These are phyloP conservation scores for Apteryx owenii DNA, from an alignment of 2,113 vertebrate species.

Conservation along the genomic window DNA sequence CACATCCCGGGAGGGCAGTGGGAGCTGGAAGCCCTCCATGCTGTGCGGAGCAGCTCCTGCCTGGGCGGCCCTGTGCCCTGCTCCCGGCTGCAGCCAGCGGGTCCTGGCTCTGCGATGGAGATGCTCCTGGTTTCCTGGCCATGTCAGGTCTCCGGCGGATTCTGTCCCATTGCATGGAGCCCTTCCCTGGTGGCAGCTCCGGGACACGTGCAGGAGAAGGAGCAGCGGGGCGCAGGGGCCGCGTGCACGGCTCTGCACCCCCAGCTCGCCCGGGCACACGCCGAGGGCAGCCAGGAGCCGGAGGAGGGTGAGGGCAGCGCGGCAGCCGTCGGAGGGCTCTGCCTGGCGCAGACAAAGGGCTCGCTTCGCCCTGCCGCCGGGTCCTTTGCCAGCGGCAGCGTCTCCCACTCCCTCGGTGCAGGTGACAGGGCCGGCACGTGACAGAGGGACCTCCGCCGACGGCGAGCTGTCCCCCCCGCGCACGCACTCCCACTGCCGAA, in stretches of 20 bases:
- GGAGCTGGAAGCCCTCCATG: no score
- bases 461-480: neutral
- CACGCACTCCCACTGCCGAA: neutral
- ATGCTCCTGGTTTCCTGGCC: neutral
- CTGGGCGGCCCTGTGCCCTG: accelerated
- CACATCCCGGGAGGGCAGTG: no score
- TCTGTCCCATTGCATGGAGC: no score
- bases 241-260: no score
- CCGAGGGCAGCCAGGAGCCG: no score
- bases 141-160: neutral
- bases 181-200: no score
- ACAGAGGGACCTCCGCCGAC: neutral
- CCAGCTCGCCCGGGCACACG: no score
- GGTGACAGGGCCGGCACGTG: neutral
- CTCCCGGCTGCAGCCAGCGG: accelerated
- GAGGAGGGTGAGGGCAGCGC: accelerated
- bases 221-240: no score
- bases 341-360: neutral
- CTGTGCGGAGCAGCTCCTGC: no score
- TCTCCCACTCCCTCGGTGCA: neutral
- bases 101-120: neutral
- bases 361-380: neutral
- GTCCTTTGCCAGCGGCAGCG: neutral
- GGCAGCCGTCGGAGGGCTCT: neutral
- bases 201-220: no score